phyloP scores from a whole-genome alignment of 1,140 invertebrate species.

The Drosophila tani region DNA sequence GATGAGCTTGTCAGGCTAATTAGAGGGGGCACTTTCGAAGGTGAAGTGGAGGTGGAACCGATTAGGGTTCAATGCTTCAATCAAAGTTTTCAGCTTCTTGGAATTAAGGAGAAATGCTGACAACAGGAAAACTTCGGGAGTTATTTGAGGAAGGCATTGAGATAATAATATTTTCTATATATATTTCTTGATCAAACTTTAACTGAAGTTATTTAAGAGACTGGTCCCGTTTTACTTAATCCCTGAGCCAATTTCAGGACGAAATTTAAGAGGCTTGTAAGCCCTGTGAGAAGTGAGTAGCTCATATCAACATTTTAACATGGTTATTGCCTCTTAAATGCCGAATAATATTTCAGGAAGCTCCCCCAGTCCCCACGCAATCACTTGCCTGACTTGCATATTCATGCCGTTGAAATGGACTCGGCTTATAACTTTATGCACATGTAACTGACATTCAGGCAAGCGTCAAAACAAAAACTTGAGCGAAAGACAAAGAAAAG shows the following conservation, averaged over 20 bases:
- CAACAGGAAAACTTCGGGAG: not conserved
- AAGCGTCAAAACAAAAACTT: slow-evolving; percentile 65
- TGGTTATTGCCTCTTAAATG: slow-evolving; percentile 20
- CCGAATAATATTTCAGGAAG: slow-evolving; percentile 28
- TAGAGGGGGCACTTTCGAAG: slow-evolving; percentile 5
- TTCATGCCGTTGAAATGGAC: slow-evolving; percentile 48
- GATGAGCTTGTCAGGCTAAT: slow-evolving; percentile 46
- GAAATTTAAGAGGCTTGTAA: not conserved
- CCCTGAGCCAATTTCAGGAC: not conserved
- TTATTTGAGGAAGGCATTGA: not conserved
- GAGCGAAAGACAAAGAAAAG: slow-evolving; percentile 51
- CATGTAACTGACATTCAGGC: slow-evolving; percentile 71
- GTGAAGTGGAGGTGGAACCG: not conserved
- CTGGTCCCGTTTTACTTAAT: too few relatives aligned
- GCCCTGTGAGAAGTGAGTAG: not conserved
- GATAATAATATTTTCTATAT: not conserved
- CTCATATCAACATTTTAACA: slow-evolving; percentile 31
- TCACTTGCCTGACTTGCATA: slow-evolving; percentile 46
- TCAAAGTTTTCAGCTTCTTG: slow-evolving; percentile 26
- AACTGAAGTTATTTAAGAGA: too few relatives aligned
- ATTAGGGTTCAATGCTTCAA: slow-evolving; percentile 23
- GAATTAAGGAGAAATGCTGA: not conserved
- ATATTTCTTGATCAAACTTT: not conserved
- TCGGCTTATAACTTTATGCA: slow-evolving; percentile 65
- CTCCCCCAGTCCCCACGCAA: not conserved